Evolutionary conservation across 2,888 invertebrate genomes (phyloP), one percentile per base, ranked within the genome.

Genomic region (Calliopum simillimum): DNA sequence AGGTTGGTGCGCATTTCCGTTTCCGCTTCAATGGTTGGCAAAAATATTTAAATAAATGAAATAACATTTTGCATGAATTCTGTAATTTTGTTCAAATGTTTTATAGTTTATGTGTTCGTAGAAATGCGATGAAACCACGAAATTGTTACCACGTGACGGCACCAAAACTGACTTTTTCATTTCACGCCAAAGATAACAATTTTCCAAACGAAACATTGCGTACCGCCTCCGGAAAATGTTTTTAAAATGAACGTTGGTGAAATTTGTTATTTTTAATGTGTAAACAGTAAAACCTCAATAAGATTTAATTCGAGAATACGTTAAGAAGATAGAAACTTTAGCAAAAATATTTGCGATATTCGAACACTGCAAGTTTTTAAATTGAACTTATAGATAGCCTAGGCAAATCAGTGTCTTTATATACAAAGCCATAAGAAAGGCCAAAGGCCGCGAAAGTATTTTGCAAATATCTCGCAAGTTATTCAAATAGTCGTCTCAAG

Each of bases 121-220:
- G 46, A 61, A 12, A 16, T 16, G 58, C 43, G 12, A 59, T 16
- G 33, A 11, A 43, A 16, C 4, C 41, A 25, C 33, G n/a, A 16
- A 8, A 14, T 41, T 33, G 13, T 8, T 25, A 44, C 21, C 14
- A 51, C n/a, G 23, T 25, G 46, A 19, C 16, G 23, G 81, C 79
- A 79, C 78, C 78, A 76, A 80, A 80, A 81, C 81, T 81, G 81
- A 81, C 81, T 82, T 81, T n/a, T 82, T 79, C 80, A 79, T 81
- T 81, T 78, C 78, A 76, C 76, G 77, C 77, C 73, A 80, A 78
- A 82, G 78, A 81, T 78, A 77, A 78, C 51, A 73, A 73, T 73
- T 77, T 75, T 71, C 65, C 59, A 69, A 69, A 43, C 51, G 47
- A 41, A 13, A 53, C 66, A 56, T 41, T 47, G 33, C 61, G 62